Evolutionary conservation across 2,888 invertebrate genomes (phyloP).

Genomic region (Lasioglossum leucozonium): DNA sequence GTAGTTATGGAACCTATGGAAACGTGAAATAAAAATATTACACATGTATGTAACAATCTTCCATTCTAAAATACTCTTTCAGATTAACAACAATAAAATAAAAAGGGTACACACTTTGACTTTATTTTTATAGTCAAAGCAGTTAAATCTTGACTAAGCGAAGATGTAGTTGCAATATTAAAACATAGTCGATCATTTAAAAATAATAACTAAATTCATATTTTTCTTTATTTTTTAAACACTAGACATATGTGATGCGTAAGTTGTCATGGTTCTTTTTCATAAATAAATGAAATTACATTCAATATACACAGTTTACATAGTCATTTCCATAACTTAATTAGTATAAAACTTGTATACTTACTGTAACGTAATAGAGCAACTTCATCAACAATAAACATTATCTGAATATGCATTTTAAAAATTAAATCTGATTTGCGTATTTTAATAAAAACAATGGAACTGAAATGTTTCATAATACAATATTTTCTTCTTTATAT

Average conservation of each 20-base stretch:
- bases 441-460: not conserved
- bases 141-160: constrained; percentile 7
- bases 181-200: constrained; percentile 22
- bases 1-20: constrained; percentile 79
- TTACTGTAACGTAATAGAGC: not conserved
- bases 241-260: constrained; percentile 5
- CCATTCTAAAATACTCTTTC: constrained; percentile 48
- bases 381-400: not conserved
- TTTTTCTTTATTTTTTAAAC: constrained; percentile 39
- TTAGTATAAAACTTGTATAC: not conserved
- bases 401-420: not conserved
- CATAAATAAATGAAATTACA: constrained; percentile 37
- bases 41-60: constrained; percentile 54
- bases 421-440: not conserved
- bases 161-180: constrained; percentile 24
- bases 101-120: constrained; percentile 24
- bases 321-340: not conserved
- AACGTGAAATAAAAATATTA: constrained; percentile 60
- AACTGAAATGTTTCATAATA: not conserved
- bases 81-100: constrained; percentile 18
- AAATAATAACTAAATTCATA: constrained; percentile 15
- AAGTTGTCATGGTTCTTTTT: constrained; percentile 26
- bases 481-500: not conserved
- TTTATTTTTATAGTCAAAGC: constrained; percentile 39
- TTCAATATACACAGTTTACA: constrained; percentile 29